Base-by-base conservation (phyloP, 2,888 invertebrate genomes). In the Oxytorus armatus region DNA sequence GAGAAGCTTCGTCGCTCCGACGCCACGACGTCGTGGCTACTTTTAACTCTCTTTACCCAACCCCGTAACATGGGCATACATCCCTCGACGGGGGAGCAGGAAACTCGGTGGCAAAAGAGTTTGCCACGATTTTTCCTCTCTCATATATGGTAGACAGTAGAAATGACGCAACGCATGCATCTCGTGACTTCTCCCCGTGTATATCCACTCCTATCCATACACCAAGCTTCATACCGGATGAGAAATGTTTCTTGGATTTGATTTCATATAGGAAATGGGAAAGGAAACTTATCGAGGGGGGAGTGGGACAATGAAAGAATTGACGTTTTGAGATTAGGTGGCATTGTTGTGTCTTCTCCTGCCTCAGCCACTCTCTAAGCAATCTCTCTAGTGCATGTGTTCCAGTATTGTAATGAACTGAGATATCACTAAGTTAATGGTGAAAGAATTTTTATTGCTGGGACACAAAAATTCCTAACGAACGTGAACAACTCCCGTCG, bases 161-260 rank as follows among this genome's bases (percentile, higher is more conserved):
- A 23, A 33, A 36, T n/a, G 7, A 51, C 59, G 8, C 47, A 59
- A 25, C 57, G 18, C 18, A 77, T 77, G 42, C 66, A 68, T 44
- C 51, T 7, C 29, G 49, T 18, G 36, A 47, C 23, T 68, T 49
- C 63, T 69, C 55, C 21, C n/a, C 39, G 55, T 55, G 69, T 68
- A 29, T 66, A 53, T 57, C 59, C 10, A 39, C 36, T 36, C n/a
- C n/a, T n/a, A n/a, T 59, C 25, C 16, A 23, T 36, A 59, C 33
- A 51, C 36, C 29, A 51, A 73, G 33, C 65, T 73, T 74, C 39
- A 44, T 68, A 68, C 74, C 78, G 33, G 78, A 78, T 78, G 55
- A 73, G 18, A 47, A 63, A 74, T 68, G 61, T 68, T 68, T 47
- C 18, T 53, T 44, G 36, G 53, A 73, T 74, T 16, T 23, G 55